Evolutionary conservation across 2,888 invertebrate genomes (phyloP), one percentile per base, ranked within the genome.

Genomic region (Balanococcus diminutus): DNA sequence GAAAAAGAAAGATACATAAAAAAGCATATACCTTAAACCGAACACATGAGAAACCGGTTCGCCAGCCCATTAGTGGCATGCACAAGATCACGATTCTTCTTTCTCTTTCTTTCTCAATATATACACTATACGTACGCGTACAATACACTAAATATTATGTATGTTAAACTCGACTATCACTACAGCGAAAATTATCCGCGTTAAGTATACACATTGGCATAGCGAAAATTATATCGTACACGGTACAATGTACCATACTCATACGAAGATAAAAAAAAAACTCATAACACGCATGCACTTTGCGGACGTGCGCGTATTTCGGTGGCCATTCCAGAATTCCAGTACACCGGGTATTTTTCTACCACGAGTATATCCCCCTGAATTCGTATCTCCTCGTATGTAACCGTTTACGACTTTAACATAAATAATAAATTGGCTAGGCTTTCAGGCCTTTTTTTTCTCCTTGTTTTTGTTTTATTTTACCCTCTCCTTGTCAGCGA

Each of bases 401-500:
- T 25, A 32, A 14, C 6, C 25, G 67, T 31, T 72, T 16, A 32
- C 72, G 72, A 72, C 5, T 16, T 72, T 25, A 28, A 72, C 72
- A 72, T 72, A 72, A 72, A 72, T 72, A 72, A 72, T 72, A 72
- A 72, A 72, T 72, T 72, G 72, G 72, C 32, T 6, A 72, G 32
- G 72, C 72, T 72, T 72, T 72, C 32, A 72, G 67, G 28, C 67
- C 25, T 22, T 11, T 72, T 72, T 72, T 72, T 72, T 72, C 1
- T n/a, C 16, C n/a, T 46, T 14, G 46, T n/a, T 72, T 72, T 32
- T n/a, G 32, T 32, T 31, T 32, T 72, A 31, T 25, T 14, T n/a
- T 61, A 2, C 61, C 61, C 25, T 5, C 25, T 61, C 61, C 25
- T 46, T n/a, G 14, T 46, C 1, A n/a, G 5, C 39, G 39, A 42